Conservation (phyloP, 2,113 vertebrate species). For the Lophura nycthemera region DNA sequence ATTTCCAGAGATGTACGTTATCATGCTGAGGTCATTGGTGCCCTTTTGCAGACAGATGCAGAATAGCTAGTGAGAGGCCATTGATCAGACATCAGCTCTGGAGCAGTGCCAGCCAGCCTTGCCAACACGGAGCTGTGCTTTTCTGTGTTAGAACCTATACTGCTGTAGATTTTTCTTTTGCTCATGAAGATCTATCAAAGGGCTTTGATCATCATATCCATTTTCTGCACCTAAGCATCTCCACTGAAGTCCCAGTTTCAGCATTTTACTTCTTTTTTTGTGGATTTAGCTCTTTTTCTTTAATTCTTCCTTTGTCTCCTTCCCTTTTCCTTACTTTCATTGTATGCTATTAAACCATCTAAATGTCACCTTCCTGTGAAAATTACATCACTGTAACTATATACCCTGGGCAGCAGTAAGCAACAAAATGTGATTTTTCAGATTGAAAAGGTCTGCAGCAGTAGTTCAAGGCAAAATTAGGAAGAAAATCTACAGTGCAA, state of each 20-base stretch:
- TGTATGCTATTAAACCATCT: not conserved
- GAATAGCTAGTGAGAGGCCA: not conserved
- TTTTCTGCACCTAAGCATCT: not conserved
- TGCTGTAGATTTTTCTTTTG: not conserved
- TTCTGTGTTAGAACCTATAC: not conserved
- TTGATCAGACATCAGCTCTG: conserved; percentile 9
- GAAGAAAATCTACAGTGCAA: not conserved
- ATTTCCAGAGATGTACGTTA: not conserved
- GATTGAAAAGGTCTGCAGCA: not conserved
- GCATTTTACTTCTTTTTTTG: not conserved
- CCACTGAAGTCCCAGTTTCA: not conserved
- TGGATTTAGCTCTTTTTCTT: not conserved
- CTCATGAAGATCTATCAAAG: not conserved
- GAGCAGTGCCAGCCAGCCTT: conserved; percentile 21
- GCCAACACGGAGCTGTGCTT: not conserved
- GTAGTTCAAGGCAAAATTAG: not conserved
- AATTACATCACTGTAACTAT: not conserved
- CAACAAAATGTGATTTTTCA: not conserved
- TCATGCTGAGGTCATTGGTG: not conserved
- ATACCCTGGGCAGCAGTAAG: not conserved
- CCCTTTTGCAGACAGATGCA: not conserved
- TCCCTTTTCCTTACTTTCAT: not conserved
- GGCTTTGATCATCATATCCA: not conserved
- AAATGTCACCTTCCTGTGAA: not conserved
- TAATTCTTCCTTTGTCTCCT: not conserved